These are phyloP conservation scores for Capitulum mitella DNA, from an alignment of 2,888 invertebrate genomes.

Conservation along the genomic window DNA sequence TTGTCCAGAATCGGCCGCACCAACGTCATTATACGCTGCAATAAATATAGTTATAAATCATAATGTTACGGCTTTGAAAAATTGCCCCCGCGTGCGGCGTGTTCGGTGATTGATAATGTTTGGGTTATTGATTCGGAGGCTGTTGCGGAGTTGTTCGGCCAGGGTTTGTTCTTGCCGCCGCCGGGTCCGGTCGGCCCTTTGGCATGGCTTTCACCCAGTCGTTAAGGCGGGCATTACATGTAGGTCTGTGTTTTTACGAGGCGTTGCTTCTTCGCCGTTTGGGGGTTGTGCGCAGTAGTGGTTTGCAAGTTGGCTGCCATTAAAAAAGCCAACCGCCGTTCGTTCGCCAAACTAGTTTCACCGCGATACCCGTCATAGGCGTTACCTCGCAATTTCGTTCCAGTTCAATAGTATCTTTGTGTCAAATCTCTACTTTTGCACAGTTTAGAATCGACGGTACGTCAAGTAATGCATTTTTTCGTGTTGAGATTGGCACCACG, in stretches of 20 bases:
- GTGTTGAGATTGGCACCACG: not conserved
- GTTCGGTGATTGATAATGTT: not conserved
- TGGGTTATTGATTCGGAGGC: slow-evolving; percentile 2
- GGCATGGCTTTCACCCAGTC: too few relatives aligned
- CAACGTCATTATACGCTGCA: slow-evolving; percentile 13
- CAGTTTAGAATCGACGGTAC: not conserved
- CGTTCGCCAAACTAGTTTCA: too few relatives aligned
- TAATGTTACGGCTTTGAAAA: not conserved
- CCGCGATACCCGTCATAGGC: not conserved
- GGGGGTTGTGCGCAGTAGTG: too few relatives aligned
- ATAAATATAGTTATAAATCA: slow-evolving; percentile 22
- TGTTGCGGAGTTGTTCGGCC: not conserved
- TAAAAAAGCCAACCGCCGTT: too few relatives aligned
- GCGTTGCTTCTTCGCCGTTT: too few relatives aligned
- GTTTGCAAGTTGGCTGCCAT: too few relatives aligned
- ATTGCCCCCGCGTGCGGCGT: not conserved
- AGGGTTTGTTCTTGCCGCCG: slow-evolving; percentile 1
- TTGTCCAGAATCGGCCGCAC: not conserved
- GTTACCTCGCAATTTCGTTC: not conserved
- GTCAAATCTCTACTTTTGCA: not conserved
- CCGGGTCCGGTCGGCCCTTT: too few relatives aligned
- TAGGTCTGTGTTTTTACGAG: too few relatives aligned
- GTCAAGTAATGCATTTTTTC: not conserved
- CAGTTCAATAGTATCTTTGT: not conserved
- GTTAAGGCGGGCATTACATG: too few relatives aligned